Evolutionary conservation across 2,113 vertebrate species (phyloP), one percentile per base, ranked within the genome.

Genomic region (Caranx ignobilis): DNA sequence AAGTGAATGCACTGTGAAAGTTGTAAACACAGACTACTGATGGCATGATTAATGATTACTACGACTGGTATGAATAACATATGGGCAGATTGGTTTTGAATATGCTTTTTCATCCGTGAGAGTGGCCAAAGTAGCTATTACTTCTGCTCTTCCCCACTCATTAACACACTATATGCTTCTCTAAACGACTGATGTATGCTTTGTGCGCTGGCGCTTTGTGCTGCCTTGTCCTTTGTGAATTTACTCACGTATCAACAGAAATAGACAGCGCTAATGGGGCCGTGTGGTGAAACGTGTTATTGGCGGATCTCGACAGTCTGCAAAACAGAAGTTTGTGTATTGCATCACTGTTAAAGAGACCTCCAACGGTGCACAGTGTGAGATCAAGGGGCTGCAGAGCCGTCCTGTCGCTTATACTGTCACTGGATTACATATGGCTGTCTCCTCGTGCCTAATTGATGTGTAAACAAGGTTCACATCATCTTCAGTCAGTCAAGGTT

Each of bases 21-120:
- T 73, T 73, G 56, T 64, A 60, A 43, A 65, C 37, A 57, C 43
- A 71, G 69, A 74, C 41, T 48, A 65, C 66, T 79, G 67, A 63
- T 65, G 56, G 9, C 11, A 31, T 21, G 18, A 73, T 71, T 66
- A 67, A 82, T 70, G 47, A 75, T 71, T 31, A 55, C 68, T 69
- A 26, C 67, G 67, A 50, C 34, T 76, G 6, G 54, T 73, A 50
- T 75, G 78, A 78, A 71, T 71, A 67, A 77, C 26, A 57, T 47
- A 54, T 73, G 34, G 52, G 13, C 41, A 64, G 13, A 59, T 73
- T 43, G 34, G 41, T 59, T 37, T 63, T 48, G 21, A 50, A 34
- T 26, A 6, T 19, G 61, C 59, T 70, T 55, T 5, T 57, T 60
- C 16, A 16, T 48, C 11, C 37, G 3, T 26, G 37, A 54, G 15